A percentile compares a stretch with the other conserved stretches of the same genome.
Conservation (phyloP, 2,888 invertebrate genomes). For the Drosophila villosipedis region DNA sequence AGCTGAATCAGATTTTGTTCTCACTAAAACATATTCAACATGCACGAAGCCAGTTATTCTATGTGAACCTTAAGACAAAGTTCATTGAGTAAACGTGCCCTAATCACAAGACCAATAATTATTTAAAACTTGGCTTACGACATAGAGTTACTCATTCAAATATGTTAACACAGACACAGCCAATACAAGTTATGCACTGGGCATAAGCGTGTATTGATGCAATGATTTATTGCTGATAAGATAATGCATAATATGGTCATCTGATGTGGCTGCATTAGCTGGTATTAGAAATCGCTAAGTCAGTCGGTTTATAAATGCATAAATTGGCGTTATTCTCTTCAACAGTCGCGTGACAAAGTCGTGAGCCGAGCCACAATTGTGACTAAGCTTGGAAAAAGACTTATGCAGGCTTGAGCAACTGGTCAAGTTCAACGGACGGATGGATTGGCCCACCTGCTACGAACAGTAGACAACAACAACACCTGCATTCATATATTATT, state of each 20-base stretch:
- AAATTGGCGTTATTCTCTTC: conserved; percentile 4
- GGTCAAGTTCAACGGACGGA: conserved; percentile 2
- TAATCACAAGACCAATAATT: neutral
- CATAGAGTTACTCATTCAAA: neutral
- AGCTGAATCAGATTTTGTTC: neutral
- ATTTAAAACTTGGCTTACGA: neutral
- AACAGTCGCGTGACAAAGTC: conserved; percentile 25
- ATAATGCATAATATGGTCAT: conserved; percentile 1
- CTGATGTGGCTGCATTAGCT: neutral
- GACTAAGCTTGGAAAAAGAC: conserved; percentile 20
- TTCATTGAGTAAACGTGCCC: neutral
- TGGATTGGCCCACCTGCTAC: conserved; percentile 6
- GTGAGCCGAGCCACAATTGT: conserved; percentile 11
- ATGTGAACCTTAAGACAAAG: too few relatives aligned
- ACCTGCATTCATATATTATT: neutral
- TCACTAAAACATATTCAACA: neutral
- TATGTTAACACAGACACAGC: neutral
- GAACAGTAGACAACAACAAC: neutral
- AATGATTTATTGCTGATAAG: conserved; percentile 14
- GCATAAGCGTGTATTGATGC: neutral
- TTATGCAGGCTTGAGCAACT: conserved; percentile 1
- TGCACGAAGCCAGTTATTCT: neutral
- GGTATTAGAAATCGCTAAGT: neutral
- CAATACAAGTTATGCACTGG: neutral
- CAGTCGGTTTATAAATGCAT: neutral